phyloP scores from a whole-genome alignment of 2,888 invertebrate genomes.

The Taphrorychus bicolor region DNA sequence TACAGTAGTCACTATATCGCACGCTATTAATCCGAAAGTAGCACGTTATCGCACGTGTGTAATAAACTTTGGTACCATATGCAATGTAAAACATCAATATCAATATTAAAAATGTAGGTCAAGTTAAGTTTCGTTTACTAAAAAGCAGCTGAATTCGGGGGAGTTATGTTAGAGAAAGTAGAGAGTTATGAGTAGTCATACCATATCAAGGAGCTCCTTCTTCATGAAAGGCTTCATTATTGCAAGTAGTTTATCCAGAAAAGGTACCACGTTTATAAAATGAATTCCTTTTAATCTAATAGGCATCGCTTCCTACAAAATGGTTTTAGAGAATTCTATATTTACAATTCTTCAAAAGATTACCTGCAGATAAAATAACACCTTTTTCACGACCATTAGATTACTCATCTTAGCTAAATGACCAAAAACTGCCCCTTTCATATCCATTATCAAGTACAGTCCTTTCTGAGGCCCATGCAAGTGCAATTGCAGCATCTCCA shows the following conservation, averaged over 20 bases:
- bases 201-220: slow-evolving; percentile 58
- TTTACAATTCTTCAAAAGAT: too few species aligned
- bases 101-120: too few species aligned
- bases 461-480: slow-evolving; percentile 64
- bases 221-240: slow-evolving; percentile 64
- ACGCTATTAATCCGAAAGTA: too few species aligned
- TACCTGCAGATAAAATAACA: slow-evolving; percentile 71
- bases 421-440: slow-evolving; percentile 66
- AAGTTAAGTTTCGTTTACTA: too few species aligned
- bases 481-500: slow-evolving; percentile 67
- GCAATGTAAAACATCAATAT: too few species aligned
- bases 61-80: too few species aligned
- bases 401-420: slow-evolving; percentile 70
- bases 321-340: too few species aligned
- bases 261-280: slow-evolving; percentile 60
- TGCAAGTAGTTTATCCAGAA: slow-evolving; percentile 61
- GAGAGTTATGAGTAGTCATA: too few species aligned
- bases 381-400: slow-evolving; percentile 66
- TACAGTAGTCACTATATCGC: too few species aligned
- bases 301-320: slow-evolving; percentile 63
- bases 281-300: slow-evolving; percentile 63
- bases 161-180: too few species aligned
- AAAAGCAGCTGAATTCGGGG: slow-evolving; percentile 4
- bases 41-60: too few species aligned
- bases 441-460: slow-evolving; percentile 69